Evolutionary conservation across 2,113 vertebrate genomes (phyloP).

Genomic region (Danionella cerebrum): DNA sequence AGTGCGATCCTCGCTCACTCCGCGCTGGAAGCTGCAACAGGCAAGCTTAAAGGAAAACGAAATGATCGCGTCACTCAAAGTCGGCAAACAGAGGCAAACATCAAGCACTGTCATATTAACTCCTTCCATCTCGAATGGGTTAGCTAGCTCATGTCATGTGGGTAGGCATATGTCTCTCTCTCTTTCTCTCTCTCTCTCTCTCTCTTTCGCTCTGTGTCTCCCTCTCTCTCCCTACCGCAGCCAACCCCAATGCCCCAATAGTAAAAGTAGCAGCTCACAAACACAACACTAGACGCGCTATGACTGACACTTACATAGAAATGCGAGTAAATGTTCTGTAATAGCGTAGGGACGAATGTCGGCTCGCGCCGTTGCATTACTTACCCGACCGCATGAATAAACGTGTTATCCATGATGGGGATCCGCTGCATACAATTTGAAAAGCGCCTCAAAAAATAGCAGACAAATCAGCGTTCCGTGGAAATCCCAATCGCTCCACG

Average conservation of each 20-base stretch:
- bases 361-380: conserved; percentile 47
- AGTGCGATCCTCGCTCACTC: conserved; percentile 60
- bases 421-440: conserved; percentile 42
- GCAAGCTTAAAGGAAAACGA: conserved; percentile 82
- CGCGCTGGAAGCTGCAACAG: conserved; percentile 80
- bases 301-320: conserved; percentile 28
- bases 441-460: conserved; percentile 24
- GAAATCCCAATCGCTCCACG: conserved; percentile 48
- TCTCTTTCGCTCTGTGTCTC: too few relatives aligned
- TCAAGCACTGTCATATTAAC: conserved; percentile 72
- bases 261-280: conserved; percentile 23
- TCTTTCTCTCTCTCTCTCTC: conserved; percentile 37
- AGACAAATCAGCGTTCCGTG: conserved; percentile 39
- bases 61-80: conserved; percentile 86
- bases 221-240: conserved; percentile 41
- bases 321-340: neutral
- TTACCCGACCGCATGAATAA: conserved; percentile 56
- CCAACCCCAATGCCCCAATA: conserved; percentile 33
- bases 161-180: conserved; percentile 58
- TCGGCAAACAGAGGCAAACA: conserved; percentile 70
- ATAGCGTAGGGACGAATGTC: too few relatives aligned
- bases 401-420: conserved; percentile 53
- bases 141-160: conserved; percentile 60
- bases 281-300: conserved; percentile 15
- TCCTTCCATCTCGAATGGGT: conserved; percentile 61